Evolutionary conservation across 2,113 vertebrate genomes (phyloP).

Genomic region (Acrocephalus kingi): DNA sequence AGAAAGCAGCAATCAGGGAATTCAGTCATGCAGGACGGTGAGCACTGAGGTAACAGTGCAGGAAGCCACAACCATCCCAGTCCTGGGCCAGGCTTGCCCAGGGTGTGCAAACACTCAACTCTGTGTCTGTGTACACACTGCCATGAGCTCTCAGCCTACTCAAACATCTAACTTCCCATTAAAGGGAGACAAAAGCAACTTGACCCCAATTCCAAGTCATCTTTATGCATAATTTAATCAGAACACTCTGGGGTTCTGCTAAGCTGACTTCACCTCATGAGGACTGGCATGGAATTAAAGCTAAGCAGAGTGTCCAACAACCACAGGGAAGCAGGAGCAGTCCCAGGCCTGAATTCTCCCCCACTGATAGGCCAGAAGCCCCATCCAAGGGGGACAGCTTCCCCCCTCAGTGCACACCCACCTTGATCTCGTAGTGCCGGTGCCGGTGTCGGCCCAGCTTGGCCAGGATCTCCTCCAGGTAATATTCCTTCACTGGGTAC

Average conservation of each 20-base stretch:
- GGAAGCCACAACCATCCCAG: background rate
- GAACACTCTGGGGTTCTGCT: background rate
- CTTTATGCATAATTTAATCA: background rate
- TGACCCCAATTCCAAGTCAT: background rate
- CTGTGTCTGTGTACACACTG: background rate
- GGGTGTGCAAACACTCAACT: background rate
- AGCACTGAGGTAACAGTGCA: background rate
- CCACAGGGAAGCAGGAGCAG: background rate
- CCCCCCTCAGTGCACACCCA: background rate
- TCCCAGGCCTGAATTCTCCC: background rate
- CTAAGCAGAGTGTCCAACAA: background rate
- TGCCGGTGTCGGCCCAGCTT: conserved; percentile 81
- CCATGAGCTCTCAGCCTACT: background rate
- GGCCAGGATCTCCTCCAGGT: conserved; percentile 89
- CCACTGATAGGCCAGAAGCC: background rate
- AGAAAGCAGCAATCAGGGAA: background rate
- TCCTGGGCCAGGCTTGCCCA: background rate
- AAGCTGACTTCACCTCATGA: background rate
- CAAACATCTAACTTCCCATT: background rate
- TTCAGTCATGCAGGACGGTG: rapidly evolving
- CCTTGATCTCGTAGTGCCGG: conserved; percentile 74
- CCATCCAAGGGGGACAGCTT: no score
- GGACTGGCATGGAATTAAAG: background rate
- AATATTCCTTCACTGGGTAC: conserved; percentile 90
- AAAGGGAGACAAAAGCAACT: background rate